phyloP scores from a whole-genome alignment of 2,888 invertebrate species.

The Thyatira batis region DNA sequence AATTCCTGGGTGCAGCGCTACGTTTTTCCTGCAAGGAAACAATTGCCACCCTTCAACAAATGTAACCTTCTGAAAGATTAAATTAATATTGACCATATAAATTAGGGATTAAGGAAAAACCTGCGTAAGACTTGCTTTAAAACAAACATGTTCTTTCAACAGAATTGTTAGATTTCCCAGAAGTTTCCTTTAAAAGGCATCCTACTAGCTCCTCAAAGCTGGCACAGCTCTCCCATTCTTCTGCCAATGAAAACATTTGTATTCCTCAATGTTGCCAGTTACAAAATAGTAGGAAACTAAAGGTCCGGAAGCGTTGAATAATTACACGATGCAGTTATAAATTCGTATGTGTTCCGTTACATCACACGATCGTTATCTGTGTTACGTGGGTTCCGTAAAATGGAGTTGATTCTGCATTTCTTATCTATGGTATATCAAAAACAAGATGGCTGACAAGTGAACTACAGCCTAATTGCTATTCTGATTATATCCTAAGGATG shows the following conservation, averaged over 20 bases:
- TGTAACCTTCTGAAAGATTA: too few relatives aligned
- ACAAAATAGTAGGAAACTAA: constrained; percentile 2
- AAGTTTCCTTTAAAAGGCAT: too few relatives aligned
- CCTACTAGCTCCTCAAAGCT: neutral
- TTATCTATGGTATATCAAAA: neutral
- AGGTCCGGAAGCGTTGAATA: constrained; percentile 23
- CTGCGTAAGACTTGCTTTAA: too few relatives aligned
- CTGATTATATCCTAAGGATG: too few relatives aligned
- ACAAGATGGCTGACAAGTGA: neutral
- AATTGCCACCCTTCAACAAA: too few relatives aligned
- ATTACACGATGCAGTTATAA: constrained; percentile 12
- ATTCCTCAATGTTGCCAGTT: constrained; percentile 3
- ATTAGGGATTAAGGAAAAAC: too few relatives aligned
- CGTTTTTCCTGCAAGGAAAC: too few relatives aligned
- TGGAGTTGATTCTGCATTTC: neutral
- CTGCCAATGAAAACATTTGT: neutral
- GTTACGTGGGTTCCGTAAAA: constrained; percentile 13
- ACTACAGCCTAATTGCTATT: too few relatives aligned
- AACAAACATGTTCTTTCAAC: too few relatives aligned
- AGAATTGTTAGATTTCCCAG: too few relatives aligned
- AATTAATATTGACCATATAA: too few relatives aligned
- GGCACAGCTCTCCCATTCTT: neutral
- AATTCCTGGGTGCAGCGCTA: too few relatives aligned
- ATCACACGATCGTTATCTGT: constrained; percentile 25
- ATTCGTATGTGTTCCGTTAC: constrained; percentile 27